Evolutionary conservation across 1,140 invertebrate genomes (phyloP), one percentile per base, ranked within the genome.

Genomic region (Papilio aristodemus): DNA sequence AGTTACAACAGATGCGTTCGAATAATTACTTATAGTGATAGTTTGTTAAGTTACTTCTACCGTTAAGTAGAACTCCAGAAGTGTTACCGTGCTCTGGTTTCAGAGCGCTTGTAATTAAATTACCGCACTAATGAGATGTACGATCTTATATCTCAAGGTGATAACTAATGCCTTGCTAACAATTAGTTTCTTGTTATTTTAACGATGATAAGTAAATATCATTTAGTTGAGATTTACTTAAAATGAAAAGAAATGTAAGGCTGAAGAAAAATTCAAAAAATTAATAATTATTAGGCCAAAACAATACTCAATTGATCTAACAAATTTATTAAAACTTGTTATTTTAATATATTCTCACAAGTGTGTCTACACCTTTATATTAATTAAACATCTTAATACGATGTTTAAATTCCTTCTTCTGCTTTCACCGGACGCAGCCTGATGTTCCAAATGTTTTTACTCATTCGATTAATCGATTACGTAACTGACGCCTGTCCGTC

Each of bases 401-500:
- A 38, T 22, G 59, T 38, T 39, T 39, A 38, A 62, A 62, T 62
- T 62, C 59, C 36, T 37, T 38, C 59, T 0, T 22, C 59, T 62
- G 59, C 59, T 62, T 62, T 62, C 36, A 62, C 59, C 59, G 59
- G 59, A 62, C 59, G 14, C 17, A 32, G n/a, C 14, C 58, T 14
- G 58, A 73, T 70, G 69, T 70, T 72, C 67, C 71, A 59, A 71
- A 77, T 71, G 64, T 73, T 77, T 73, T 36, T 62, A 38, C 14
- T 67, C 46, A 68, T 64, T 64, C 69, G 69, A 57, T 69, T 71
- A 68, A 68, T 72, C 76, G 75, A 73, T 77, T 74, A 72, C 54
- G 41, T 62, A 36, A 62, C 32, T 11, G 59, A 22, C 59, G 59
- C 27, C 59, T 38, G 59, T 19, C 59, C 14, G 59, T 62, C 59